Evolutionary conservation across 2,113 vertebrate species (phyloP).

Genomic region (Herpailurus yagouaroundi): DNA sequence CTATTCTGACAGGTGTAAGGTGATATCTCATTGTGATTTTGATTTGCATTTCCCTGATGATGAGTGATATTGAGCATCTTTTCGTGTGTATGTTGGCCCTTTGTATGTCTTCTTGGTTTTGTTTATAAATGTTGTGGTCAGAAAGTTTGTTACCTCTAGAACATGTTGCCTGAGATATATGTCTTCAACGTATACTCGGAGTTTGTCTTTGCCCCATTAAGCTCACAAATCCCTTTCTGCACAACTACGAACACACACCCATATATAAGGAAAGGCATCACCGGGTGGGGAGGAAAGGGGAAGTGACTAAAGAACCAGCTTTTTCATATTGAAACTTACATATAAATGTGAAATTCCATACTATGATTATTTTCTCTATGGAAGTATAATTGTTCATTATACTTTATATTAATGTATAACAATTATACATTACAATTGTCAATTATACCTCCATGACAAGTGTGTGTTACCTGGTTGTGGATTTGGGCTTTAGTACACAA

Average conservation of each 20-base stretch:
- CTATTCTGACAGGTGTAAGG: not conserved
- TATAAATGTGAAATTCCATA: not conserved
- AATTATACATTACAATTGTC: not conserved
- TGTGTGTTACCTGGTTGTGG: fast-evolving
- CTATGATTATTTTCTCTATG: not conserved
- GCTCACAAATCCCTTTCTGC: not conserved
- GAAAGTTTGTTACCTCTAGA: not conserved
- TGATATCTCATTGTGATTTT: not conserved
- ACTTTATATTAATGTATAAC: not conserved
- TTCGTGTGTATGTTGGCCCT: not conserved
- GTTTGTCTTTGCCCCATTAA: not conserved
- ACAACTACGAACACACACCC: not conserved
- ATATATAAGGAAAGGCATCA: not conserved
- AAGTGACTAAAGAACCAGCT: not conserved
- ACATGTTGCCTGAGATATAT: too few relatives aligned
- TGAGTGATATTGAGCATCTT: not conserved
- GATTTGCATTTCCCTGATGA: not conserved
- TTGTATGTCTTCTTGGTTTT: not conserved
- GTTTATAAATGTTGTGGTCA: not conserved
- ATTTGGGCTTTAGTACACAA: not conserved
- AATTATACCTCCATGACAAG: not conserved
- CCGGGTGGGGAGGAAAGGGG: not conserved
- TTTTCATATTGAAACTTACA: not conserved
- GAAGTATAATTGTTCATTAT: not conserved
- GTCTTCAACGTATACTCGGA: not conserved